phyloP scores from a whole-genome alignment of 2,113 vertebrate genomes.

The Clarias magur region DNA sequence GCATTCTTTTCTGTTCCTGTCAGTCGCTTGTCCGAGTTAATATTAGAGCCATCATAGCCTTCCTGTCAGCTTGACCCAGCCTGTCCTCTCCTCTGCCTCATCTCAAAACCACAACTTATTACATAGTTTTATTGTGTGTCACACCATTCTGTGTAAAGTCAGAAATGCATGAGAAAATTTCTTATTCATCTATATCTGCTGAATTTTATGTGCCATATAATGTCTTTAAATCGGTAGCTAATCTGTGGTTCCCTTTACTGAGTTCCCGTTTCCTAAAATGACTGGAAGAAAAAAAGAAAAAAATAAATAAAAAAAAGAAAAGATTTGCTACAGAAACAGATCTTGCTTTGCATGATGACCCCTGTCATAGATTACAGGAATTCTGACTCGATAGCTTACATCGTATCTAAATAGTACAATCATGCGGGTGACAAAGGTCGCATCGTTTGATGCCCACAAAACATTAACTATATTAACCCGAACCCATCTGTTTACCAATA shows the following conservation, averaged over 20 bases:
- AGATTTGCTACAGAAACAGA: background rate
- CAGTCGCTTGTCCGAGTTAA: background rate
- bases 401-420: background rate
- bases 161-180: background rate
- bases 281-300: too few species aligned
- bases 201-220: background rate
- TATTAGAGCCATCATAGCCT: background rate
- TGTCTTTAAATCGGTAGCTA: background rate
- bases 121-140: background rate
- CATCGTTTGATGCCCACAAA: background rate
- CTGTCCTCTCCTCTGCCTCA: too few species aligned
- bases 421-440: background rate
- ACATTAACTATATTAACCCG: background rate
- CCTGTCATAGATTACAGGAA: background rate
- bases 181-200: background rate
- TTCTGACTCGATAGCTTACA: background rate
- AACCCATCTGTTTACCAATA: background rate
- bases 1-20: background rate
- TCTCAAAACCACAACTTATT: background rate
- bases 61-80: background rate
- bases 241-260: background rate
- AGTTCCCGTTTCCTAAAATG: background rate
- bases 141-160: background rate
- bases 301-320: too few species aligned
- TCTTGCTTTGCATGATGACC: background rate